Base-by-base conservation (phyloP, 2,888 invertebrate genomes). In the Drosophila falleni region DNA sequence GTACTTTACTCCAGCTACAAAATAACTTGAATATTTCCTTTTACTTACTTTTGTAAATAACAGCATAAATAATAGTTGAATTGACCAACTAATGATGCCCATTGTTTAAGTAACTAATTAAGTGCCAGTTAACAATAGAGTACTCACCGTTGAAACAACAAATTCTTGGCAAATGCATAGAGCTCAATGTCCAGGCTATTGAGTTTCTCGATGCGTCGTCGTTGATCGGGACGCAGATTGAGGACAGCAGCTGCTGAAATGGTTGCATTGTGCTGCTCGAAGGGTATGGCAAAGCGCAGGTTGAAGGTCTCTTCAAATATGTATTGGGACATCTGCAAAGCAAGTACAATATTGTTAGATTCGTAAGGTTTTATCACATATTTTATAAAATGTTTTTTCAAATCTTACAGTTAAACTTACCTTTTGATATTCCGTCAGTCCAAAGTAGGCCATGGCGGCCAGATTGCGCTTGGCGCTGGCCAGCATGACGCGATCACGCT, bases 381-480 rank as follows among this genome's bases (percentile, higher is more conserved):
- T 19, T 1, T 19, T 19, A 19, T 19, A 19, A 19, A 19, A 19
- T 19, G 19, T 1, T 19, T 19, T 19, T 19, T 19, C 1, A 19
- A 19, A 19, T 19, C 1, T 19, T 23, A 97, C 96, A 94, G 97
- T 96, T 93, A n/a, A n/a, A n/a, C n/a, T 23, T 23, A 97, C 96
- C 94, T 97, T 96, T 93, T 99, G 99, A 93, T 95, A 96, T 93
- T 99, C 99, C 8, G 98, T 98, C 74, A 99, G 95, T 76, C 99
- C 99, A 93, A 99, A 99, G 93, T 98, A 99, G 59, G 99, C 97
- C 97, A 99, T 98, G 53, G 96, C 96, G 71, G 97, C 96, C 65
- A 99, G 94, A 93, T 99, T 99, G 79, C 96, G 95, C 93, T 99
- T 99, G 59, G 99, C 99, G 90, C 98, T 98, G 37, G 97, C 97